Conservation (phyloP, 2,888 invertebrate genomes). For the Eilema sororculum region DNA sequence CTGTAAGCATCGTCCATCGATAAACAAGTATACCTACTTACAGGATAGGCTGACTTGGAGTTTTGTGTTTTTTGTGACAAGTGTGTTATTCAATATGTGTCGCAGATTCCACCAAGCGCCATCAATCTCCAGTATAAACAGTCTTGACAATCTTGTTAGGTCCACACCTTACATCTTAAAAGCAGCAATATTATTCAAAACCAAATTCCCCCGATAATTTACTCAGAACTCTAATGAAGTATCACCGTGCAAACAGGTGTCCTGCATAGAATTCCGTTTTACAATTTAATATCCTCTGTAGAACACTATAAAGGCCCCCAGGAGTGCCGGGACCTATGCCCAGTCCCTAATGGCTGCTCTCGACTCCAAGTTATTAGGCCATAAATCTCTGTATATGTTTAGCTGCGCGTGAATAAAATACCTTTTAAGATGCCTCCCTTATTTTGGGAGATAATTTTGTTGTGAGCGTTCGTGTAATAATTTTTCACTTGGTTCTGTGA, state of each 20-base stretch:
- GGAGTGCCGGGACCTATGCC: constrained; percentile 51
- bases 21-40: background rate
- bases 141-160: background rate
- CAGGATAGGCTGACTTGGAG: background rate
- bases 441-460: constrained; percentile 46
- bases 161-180: background rate
- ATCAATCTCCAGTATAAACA: too few relatives aligned
- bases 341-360: constrained; percentile 60
- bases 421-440: constrained; percentile 44
- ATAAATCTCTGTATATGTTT: constrained; percentile 67
- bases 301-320: constrained; percentile 57
- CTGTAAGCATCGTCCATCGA: background rate
- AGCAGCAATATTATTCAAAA: constrained; percentile 1
- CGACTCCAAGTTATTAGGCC: constrained; percentile 62
- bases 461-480: constrained; percentile 40
- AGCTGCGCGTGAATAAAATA: constrained; percentile 51
- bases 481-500: constrained; percentile 22
- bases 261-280: constrained; percentile 53
- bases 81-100: too few relatives aligned
- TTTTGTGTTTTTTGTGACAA: too few relatives aligned
- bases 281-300: constrained; percentile 56
- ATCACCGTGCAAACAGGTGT: constrained; percentile 46
- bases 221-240: constrained; percentile 42
- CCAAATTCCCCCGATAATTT: constrained; percentile 22
- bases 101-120: too few relatives aligned